Base-by-base conservation (phyloP, 2,113 vertebrate genomes). In the Mirounga angustirostris region DNA sequence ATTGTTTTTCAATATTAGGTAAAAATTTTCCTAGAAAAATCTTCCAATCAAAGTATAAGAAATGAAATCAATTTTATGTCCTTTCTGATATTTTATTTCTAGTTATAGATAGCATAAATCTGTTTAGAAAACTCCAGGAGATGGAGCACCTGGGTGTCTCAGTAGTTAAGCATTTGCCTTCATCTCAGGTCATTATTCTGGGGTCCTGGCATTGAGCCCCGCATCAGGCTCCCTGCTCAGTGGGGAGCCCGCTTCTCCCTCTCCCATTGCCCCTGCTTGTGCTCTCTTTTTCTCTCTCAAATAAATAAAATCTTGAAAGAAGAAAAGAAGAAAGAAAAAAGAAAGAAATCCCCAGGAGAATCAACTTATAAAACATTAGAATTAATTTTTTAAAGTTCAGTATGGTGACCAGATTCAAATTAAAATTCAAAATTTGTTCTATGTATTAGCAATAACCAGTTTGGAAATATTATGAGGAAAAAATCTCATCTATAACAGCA, bases 81-180 rank as follows among this genome's bases (percentile, higher is more conserved):
- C 43, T 93, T 86, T 50, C 56, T 89, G 16, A 69, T 80, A 94
- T 28, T 96, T 94, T 63, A 91, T 61, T 97, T 90, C 33, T 78
- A 95, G 21, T 67, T 87, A 91, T 50, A 83, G 2, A 52, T 56
- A 89, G 19, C 65, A 80, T 73, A 84, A 21, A 59, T 52, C 14
- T 83, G 43, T 76, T 96, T 84, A 71, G 92, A 91, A 93, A 93
- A 71, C 7, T 4, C 30, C 33, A 80, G 4, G 9, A 61, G 46
- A 78, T 16, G 63, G 63, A 14, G 16, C 2, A 1, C 30, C 6
- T 67, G 5, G 28, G 5, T 16, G 30, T 30, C 63, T 67, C 63
- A 1, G 63, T 67, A 7, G 30, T 16, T 7, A 67, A 33, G 14
- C 14, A 16, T 67, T 14, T 67, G 30, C 28, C 63, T 67, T 67